Conservation (phyloP, 2,888 invertebrate genomes). For the Caenorhabditis wallacei region DNA sequence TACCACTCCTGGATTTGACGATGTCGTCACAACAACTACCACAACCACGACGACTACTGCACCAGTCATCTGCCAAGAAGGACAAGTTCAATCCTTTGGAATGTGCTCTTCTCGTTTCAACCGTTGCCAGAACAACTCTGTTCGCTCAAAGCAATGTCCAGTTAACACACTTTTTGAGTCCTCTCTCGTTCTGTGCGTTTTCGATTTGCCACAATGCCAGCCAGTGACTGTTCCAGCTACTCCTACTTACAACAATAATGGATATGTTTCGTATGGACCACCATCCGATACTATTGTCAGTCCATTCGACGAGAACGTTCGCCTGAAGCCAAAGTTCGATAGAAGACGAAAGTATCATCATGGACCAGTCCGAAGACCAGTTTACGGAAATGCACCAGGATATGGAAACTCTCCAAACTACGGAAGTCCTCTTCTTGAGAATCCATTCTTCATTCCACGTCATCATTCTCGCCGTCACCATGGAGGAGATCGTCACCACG, state of each 20-base stretch:
- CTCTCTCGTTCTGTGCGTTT: constrained; percentile 68
- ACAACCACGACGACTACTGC: constrained; percentile 20
- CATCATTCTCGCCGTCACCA: constrained; percentile 4
- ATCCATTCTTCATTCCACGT: constrained; percentile 61
- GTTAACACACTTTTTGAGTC: constrained; percentile 71
- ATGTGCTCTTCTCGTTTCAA: constrained; percentile 65
- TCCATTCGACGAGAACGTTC: constrained; percentile 52
- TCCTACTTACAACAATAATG: constrained; percentile 13
- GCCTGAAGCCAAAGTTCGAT: constrained; percentile 32
- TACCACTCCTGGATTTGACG: constrained; percentile 35
- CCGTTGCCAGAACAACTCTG: constrained; percentile 52
- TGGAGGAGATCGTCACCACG: constrained; percentile 1
- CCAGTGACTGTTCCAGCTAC: constrained; percentile 43
- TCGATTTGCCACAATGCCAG: constrained; percentile 66
- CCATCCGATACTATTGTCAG: constrained; percentile 42
- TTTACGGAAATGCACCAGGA: constrained; percentile 2
- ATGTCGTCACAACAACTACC: not conserved
- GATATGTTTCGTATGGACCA: constrained; percentile 1
- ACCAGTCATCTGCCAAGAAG: constrained; percentile 55
- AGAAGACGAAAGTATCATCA: constrained; percentile 34
- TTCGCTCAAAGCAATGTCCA: constrained; percentile 66
- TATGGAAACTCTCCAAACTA: constrained; percentile 10
- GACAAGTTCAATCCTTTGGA: constrained; percentile 56
- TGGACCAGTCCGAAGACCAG: not conserved
- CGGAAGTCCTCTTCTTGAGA: constrained; percentile 22